Base-by-base conservation (phyloP, 1,140 invertebrate species). In the Sycobia sp. region DNA sequence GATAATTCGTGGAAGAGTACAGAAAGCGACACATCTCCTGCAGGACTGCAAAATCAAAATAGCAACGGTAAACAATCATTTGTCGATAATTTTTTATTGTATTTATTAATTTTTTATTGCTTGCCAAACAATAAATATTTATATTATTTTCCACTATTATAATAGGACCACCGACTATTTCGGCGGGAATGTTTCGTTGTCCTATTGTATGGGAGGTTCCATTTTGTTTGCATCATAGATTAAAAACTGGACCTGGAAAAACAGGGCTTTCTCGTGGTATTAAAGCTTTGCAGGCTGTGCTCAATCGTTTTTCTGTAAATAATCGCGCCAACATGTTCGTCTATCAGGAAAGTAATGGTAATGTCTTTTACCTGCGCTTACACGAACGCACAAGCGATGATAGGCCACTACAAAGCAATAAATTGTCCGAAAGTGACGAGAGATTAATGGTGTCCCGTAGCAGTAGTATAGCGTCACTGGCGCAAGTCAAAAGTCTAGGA, bases 311-410 rank as follows among this genome's bases (percentile, higher is more conserved):
- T 69, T 88, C 88, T 1, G 90, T 93, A 0, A 86, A 84, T 56
- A 93, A 93, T 71, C 80, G 91, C 47, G 86, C 80, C 49, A 93
- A 93, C 72, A 92, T 93, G 90, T 93, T 92, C 81, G 90, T 93
- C 2, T 87, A 91, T 76, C 83, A 87, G 74, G 88, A 92, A 76
- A 85, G 80, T 23, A 79, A 85, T 32, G 83, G 84, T 27, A 88
- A 88, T 69, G 90, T 91, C 0, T 92, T 90, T 73, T 92, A 92
- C 74, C 70, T 92, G 38, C 75, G 85, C 22, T 65, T 82, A 1
- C 78, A 83, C 58, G 76, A 78, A 13, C 79, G 81, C 47, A 81
- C 73, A 1, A 78, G 69, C 27, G 77, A 82, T n/a, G 72, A 73
- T 0, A 79, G 79, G 55, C 67, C 72, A 4, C 46, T 81, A 7